Conservation (phyloP, 2,797 vertebrate genomes). For the Tachyglossus aculeatus region DNA sequence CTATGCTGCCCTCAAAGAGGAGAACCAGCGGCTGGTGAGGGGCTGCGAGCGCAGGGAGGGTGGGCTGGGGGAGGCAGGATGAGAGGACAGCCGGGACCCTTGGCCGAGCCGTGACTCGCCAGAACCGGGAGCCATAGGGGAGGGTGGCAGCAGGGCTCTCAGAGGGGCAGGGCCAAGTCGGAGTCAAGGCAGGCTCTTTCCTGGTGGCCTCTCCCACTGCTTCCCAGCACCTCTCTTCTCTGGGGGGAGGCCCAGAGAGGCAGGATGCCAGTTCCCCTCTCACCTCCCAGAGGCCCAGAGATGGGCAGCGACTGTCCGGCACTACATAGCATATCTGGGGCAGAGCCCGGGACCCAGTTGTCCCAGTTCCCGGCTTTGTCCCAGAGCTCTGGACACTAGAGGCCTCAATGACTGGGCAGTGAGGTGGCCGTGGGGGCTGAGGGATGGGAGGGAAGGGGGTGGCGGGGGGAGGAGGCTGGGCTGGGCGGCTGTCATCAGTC, state of each 20-base stretch:
- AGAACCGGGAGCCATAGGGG: no score
- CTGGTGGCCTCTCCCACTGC: not conserved
- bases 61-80: not conserved
- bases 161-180: not conserved
- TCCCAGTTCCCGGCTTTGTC: no score
- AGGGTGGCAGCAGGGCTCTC: not conserved
- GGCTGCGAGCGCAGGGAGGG: not conserved
- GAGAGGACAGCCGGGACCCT: not conserved
- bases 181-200: no score
- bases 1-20: conserved; percentile 87
- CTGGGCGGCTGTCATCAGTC: not conserved
- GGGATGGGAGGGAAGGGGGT: no score
- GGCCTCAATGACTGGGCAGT: not conserved
- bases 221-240: not conserved
- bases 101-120: no score
- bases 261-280: not conserved
- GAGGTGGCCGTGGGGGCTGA: not conserved
- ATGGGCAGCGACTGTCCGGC: not conserved
- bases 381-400: not conserved
- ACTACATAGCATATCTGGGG: not conserved
- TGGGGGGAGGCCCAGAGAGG: no score
- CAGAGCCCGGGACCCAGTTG: not conserved
- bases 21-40: conserved; percentile 93
- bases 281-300: not conserved
- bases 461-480: not conserved